Evolutionary conservation across 2,888 invertebrate species (phyloP).

Genomic region (Cerceris ruficornis): DNA sequence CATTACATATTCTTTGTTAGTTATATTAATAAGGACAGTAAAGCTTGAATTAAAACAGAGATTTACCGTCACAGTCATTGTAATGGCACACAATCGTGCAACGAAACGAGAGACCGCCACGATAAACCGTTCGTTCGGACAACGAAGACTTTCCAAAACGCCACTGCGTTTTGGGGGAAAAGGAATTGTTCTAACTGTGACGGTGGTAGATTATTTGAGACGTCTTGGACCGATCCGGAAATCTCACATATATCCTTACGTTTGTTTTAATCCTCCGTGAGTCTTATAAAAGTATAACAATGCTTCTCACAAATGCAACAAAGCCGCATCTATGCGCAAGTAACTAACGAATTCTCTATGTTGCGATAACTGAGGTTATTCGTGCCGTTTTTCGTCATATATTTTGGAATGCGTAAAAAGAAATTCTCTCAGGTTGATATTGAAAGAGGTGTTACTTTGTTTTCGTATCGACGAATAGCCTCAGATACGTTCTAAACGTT

Average conservation of each 20-base stretch:
- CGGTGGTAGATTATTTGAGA: conserved; percentile 44
- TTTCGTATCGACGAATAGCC: conserved; percentile 40
- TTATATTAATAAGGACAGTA: conserved; percentile 59
- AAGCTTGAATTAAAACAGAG: conserved; percentile 56
- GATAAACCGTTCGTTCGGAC: no score
- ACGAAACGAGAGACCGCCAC: no score
- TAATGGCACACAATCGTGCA: not conserved
- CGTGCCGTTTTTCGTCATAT: conserved; percentile 11
- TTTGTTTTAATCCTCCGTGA: conserved; percentile 34
- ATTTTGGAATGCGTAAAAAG: not conserved
- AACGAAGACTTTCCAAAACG: no score
- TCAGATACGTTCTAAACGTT: conserved; percentile 42
- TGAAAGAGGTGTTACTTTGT: not conserved
- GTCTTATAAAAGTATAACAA: conserved; percentile 23
- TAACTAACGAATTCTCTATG: conserved; percentile 56
- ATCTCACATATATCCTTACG: conserved; percentile 32
- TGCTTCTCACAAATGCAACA: conserved; percentile 57
- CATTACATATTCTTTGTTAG: conserved; percentile 75
- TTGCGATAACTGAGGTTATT: conserved; percentile 48
- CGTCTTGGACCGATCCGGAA: conserved; percentile 33
- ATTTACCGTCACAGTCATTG: conserved; percentile 50
- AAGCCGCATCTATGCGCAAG: conserved; percentile 56
- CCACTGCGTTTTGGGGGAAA: not conserved
- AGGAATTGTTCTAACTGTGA: conserved; percentile 32
- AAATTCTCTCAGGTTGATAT: not conserved